Percentiles rank a stretch among this genome's conserved stretches.
phyloP scores from a whole-genome alignment of 2,888 invertebrate genomes.

The Drosophila hamatofila region DNA sequence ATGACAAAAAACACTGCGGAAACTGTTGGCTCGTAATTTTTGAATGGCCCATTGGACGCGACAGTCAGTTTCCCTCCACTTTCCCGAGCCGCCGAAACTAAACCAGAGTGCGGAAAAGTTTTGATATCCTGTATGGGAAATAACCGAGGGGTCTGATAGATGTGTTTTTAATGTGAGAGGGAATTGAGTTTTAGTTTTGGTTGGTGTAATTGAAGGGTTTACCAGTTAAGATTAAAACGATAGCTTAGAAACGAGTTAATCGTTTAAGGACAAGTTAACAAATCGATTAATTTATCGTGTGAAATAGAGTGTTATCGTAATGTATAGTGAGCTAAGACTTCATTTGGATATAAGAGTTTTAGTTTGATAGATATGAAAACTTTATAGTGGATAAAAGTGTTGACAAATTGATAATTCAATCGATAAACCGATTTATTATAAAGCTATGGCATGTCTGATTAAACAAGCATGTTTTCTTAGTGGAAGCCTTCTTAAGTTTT shows the following conservation, averaged over 20 bases:
- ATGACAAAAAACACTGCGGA: slow-evolving; percentile 78
- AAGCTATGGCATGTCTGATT: too few relatives aligned
- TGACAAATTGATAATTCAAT: too few relatives aligned
- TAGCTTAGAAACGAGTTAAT: too few relatives aligned
- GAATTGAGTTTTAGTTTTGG: not conserved
- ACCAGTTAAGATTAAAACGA: not conserved
- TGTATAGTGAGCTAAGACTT: too few relatives aligned
- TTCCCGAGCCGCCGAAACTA: slow-evolving; percentile 5
- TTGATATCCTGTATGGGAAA: slow-evolving; percentile 39
- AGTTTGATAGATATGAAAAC: too few relatives aligned
- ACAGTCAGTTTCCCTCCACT: slow-evolving; percentile 45
- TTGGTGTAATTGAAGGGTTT: not conserved
- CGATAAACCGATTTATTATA: not conserved
- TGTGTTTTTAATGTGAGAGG: not conserved
- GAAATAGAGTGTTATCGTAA: too few relatives aligned
- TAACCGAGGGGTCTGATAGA: not conserved
- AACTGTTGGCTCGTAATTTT: slow-evolving; percentile 78
- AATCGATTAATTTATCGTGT: too few relatives aligned
- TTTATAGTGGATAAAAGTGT: too few relatives aligned
- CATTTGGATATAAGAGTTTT: too few relatives aligned
- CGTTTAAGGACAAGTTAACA: too few relatives aligned
- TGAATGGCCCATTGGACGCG: slow-evolving; percentile 73
- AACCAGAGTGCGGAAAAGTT: slow-evolving; percentile 48
- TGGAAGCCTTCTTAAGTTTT: too few relatives aligned
- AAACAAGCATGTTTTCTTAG: too few relatives aligned